Evolutionary conservation across 2,797 vertebrate genomes (phyloP).

Genomic region (Enteromius treurensis): DNA sequence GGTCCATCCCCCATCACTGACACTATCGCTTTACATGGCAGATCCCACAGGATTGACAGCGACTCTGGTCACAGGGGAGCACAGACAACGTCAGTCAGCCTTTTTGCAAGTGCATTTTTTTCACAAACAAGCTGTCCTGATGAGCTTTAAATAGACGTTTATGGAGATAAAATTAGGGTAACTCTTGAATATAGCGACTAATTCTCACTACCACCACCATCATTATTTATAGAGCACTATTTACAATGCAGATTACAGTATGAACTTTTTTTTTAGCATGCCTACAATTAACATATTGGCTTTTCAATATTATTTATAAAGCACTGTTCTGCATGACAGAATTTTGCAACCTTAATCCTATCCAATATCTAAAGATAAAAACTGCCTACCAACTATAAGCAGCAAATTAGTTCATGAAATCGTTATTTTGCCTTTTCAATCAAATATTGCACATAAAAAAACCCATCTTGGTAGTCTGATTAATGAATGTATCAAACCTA

Average conservation of each 20-base stretch:
- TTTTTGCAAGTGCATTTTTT: constrained; percentile 3
- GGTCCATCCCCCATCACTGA: constrained; percentile 36
- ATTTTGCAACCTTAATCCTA: background rate
- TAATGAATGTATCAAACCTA: too few relatives aligned
- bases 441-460: background rate
- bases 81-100: constrained; percentile 13
- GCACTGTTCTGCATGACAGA: background rate
- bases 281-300: background rate
- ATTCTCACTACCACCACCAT: background rate
- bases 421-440: background rate
- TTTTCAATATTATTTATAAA: background rate
- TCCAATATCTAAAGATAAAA: background rate
- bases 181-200: background rate
- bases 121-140: background rate
- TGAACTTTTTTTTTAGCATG: background rate
- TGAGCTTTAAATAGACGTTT: background rate
- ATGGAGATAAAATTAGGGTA: background rate
- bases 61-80: constrained; percentile 17
- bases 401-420: background rate
- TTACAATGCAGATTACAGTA: background rate
- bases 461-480: background rate
- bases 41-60: constrained; percentile 42
- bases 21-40: constrained; percentile 32
- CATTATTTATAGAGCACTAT: background rate
- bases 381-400: background rate